phyloP scores from a whole-genome alignment of 2,113 vertebrate species.

The Oreochromis aureus region DNA sequence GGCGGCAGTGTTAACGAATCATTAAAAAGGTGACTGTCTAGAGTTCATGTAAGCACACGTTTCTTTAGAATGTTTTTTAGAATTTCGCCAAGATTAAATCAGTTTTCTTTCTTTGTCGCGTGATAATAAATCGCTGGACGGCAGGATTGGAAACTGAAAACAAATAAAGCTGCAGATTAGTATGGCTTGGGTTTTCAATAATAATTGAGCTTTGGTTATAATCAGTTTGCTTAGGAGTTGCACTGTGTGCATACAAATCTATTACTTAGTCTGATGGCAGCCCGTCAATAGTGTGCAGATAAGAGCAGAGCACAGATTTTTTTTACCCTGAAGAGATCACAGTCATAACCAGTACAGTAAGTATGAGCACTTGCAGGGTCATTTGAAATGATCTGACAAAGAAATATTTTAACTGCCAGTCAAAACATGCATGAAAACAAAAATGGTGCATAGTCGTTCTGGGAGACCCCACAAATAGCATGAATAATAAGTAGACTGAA shows the following conservation, averaged over 20 bases:
- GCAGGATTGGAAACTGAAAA: neutral
- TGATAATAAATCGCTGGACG: neutral
- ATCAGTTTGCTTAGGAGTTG: neutral
- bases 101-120: neutral
- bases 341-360: constrained; percentile 55
- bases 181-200: constrained; percentile 11
- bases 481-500: constrained; percentile 29
- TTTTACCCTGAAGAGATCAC: constrained; percentile 45
- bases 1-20: neutral
- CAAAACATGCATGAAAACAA: constrained; percentile 26
- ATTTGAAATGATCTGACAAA: constrained; percentile 18
- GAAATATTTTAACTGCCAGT: constrained; percentile 10
- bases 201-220: neutral
- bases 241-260: neutral
- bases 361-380: constrained; percentile 32
- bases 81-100: neutral
- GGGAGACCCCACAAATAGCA: constrained; percentile 8
- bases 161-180: neutral
- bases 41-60: neutral
- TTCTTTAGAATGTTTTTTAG: neutral
- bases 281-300: neutral
- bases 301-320: neutral
- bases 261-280: neutral
- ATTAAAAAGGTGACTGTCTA: neutral
- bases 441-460: constrained; percentile 41